phyloP scores from a whole-genome alignment of 2,797 vertebrate species.

The Melanogrammus aeglefinus region DNA sequence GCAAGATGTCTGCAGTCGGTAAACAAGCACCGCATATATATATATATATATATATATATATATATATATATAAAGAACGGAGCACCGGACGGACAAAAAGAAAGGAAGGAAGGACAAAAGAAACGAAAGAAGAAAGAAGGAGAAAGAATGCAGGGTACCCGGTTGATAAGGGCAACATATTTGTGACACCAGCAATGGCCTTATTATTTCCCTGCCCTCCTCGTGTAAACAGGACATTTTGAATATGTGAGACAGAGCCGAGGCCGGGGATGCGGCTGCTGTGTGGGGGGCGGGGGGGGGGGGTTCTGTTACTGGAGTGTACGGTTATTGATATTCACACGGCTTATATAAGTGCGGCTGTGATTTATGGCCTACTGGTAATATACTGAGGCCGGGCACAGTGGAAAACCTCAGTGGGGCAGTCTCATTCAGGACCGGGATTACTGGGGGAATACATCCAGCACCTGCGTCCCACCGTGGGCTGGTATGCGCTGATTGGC shows the following conservation, averaged over 20 bases:
- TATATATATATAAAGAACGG: not conserved
- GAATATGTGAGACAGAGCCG: slow-evolving; percentile 38
- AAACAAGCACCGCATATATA: not conserved
- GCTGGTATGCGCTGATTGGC: slow-evolving; percentile 22
- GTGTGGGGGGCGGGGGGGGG: slow-evolving; percentile 20
- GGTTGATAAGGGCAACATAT: slow-evolving; percentile 28
- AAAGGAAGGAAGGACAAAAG: not conserved
- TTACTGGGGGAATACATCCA: slow-evolving; percentile 27
- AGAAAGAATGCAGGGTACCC: not conserved
- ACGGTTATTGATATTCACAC: slow-evolving; percentile 28
- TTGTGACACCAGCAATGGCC: slow-evolving; percentile 13
- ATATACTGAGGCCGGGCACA: not conserved
- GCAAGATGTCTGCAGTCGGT: not conserved
- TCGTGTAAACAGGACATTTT: slow-evolving; percentile 34
- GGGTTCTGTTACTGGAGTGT: slow-evolving; percentile 19
- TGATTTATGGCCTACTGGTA: slow-evolving; percentile 21
- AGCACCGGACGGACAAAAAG: too few species aligned
- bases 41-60: not conserved
- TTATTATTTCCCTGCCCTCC: slow-evolving; percentile 37
- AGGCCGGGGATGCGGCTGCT: slow-evolving; percentile 27
- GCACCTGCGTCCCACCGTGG: not conserved
- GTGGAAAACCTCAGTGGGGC: slow-evolving; percentile 17
- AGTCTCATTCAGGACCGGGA: slow-evolving; percentile 10
- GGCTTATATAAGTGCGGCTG: slow-evolving; percentile 6
- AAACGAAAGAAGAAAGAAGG: not conserved